Evolutionary conservation across 2,113 vertebrate species (phyloP).

Genomic region (Python bivittatus): DNA sequence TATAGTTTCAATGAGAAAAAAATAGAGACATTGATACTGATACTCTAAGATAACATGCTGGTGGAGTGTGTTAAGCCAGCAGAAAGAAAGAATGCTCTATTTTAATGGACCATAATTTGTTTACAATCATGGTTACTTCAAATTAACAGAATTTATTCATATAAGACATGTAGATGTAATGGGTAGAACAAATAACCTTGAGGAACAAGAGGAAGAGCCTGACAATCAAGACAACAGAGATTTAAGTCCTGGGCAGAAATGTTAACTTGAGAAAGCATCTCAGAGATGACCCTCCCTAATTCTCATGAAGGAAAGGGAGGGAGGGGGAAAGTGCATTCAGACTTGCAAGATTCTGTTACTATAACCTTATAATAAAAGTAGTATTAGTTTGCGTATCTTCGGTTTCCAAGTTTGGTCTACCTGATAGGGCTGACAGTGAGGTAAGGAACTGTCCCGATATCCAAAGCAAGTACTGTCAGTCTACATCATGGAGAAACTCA

Average conservation of each 20-base stretch:
- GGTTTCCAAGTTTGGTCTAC: not conserved
- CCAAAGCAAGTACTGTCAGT: not conserved
- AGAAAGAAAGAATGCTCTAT: not conserved
- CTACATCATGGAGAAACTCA: not conserved
- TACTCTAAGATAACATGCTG: not conserved
- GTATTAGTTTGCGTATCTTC: not conserved
- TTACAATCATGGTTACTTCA: no score
- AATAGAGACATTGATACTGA: not conserved
- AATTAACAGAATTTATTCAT: not conserved
- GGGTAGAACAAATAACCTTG: not conserved
- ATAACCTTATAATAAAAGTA: not conserved
- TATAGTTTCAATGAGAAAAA: not conserved
- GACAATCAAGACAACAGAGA: not conserved
- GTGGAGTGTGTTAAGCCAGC: not conserved
- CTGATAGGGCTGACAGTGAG: not conserved
- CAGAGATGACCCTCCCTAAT: not conserved
- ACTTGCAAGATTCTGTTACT: not conserved
- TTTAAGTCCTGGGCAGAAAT: not conserved
- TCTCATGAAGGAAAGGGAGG: not conserved
- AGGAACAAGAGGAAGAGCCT: not conserved
- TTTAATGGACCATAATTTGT: not conserved
- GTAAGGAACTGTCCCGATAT: not conserved
- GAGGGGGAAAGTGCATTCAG: not conserved
- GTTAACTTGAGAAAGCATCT: not conserved
- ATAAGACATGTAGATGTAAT: not conserved